Percentiles rank a stretch among this genome's conserved stretches.
These are phyloP conservation scores for Cryptocheilus praepositus DNA, from an alignment of 2,888 invertebrate genomes.

Conservation along the genomic window DNA sequence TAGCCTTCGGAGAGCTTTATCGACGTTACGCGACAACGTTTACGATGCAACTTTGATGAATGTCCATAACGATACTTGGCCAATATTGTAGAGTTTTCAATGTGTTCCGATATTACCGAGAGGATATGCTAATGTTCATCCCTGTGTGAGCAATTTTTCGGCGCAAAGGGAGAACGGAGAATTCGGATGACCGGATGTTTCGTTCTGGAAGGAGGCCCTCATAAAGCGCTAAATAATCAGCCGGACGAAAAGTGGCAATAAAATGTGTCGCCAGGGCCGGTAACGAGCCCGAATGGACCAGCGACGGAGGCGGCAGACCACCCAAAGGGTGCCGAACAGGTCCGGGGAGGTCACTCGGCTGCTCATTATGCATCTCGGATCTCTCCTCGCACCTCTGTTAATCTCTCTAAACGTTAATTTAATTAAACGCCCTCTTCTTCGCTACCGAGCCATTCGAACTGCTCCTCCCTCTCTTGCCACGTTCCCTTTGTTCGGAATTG, in stretches of 20 bases:
- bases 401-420: slow-evolving; percentile 74
- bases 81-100: too few relatives aligned
- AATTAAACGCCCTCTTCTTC: slow-evolving; percentile 69
- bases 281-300: slow-evolving; percentile 67
- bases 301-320: slow-evolving; percentile 67
- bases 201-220: slow-evolving; percentile 51
- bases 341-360: slow-evolving; percentile 64
- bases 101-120: too few relatives aligned
- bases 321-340: slow-evolving; percentile 70
- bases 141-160: neutral
- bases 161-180: slow-evolving; percentile 11
- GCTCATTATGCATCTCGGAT: slow-evolving; percentile 74
- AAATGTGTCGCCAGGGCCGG: slow-evolving; percentile 69
- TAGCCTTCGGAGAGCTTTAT: slow-evolving; percentile 25
- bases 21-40: too few relatives aligned
- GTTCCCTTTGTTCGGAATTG: slow-evolving; percentile 42
- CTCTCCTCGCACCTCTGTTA: slow-evolving; percentile 73
- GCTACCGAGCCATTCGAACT: slow-evolving; percentile 44
- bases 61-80: too few relatives aligned
- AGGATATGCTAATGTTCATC: too few relatives aligned
- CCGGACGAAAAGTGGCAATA: slow-evolving; percentile 71
- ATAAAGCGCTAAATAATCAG: slow-evolving; percentile 72
- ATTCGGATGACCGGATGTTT: slow-evolving; percentile 49
- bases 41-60: too few relatives aligned
- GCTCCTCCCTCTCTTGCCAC: slow-evolving; percentile 50